Evolutionary conservation across 1,140 invertebrate genomes (phyloP), one percentile per base, ranked within the genome.

Genomic region (Tetraneura akinire): DNA sequence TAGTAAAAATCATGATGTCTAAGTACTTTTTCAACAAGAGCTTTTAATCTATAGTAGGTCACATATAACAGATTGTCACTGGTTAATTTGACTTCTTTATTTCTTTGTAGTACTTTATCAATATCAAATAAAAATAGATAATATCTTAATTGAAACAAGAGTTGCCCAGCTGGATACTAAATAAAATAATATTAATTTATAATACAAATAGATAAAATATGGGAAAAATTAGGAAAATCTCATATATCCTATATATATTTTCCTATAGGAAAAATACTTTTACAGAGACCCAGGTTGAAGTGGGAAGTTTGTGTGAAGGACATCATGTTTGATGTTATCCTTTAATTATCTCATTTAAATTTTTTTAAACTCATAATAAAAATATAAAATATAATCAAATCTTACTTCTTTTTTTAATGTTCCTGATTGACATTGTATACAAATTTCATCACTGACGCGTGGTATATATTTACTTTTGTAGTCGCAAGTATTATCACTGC

Each of bases 1-100:
- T 62, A 78, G 55, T 78, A 78, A 9, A 78, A 78, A 62, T 78
- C 74, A 78, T 78, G 74, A 60, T 78, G 74, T 62, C 62, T 78
- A 49, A 78, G 74, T 18, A 13, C 42, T 78, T 78, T 62, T 78
- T 78, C 21, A 21, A 78, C 55, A 45, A 26, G 18, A 60, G 37
- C 10, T 78, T 78, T 78, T 62, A 78, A 78, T 47, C 74, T 37
- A 29, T 11, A 47, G 47, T 78, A 78, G 47, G 55, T 37, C 18
- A 13, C n/a, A 37, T 78, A 78, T 47, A 78, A 78, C 21, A 37
- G 51, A 60, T 57, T 21, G 5, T 78, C 55, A n/a, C 3, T 62
- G n/a, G n/a, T 11, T 47, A 78, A 47, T 62, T 78, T 9, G 18
- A 78, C 29, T 18, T 78, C 74, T 23, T 57, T 78, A 32, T 78